phyloP scores from a whole-genome alignment of 2,888 invertebrate genomes.

The Stegophylla sp. region DNA sequence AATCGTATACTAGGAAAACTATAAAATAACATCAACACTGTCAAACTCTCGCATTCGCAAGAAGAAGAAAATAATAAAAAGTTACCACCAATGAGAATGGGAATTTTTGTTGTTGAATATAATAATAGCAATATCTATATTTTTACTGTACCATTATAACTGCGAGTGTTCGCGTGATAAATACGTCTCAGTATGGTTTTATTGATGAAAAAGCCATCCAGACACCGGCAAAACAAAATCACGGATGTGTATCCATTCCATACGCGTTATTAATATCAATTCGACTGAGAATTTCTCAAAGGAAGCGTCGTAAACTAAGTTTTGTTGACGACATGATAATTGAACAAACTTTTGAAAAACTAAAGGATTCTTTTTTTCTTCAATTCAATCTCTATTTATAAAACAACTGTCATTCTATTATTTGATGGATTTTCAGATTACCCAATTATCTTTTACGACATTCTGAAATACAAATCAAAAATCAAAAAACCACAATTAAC shows the following conservation, averaged over 20 bases:
- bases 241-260: not conserved
- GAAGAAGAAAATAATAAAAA: too few species aligned
- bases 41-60: too few species aligned
- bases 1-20: too few species aligned
- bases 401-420: not conserved
- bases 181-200: too few species aligned
- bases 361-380: not conserved
- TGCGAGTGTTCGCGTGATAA: too few species aligned
- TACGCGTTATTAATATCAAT: not conserved
- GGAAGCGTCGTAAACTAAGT: constrained; percentile 19
- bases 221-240: not conserved
- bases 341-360: constrained; percentile 35
- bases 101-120: too few species aligned
- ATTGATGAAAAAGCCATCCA: not conserved
- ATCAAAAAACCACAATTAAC: not conserved
- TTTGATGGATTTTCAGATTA: not conserved
- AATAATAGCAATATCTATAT: too few species aligned
- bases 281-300: not conserved
- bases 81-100: too few species aligned
- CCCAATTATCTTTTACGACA: not conserved
- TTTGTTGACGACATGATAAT: constrained; percentile 13
- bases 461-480: not conserved
- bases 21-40: too few species aligned
- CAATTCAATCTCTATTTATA: not conserved
- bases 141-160: too few species aligned